These are phyloP conservation scores for Caenorhabditis becei DNA, from an alignment of 2,888 invertebrate species.

Conservation along the genomic window DNA sequence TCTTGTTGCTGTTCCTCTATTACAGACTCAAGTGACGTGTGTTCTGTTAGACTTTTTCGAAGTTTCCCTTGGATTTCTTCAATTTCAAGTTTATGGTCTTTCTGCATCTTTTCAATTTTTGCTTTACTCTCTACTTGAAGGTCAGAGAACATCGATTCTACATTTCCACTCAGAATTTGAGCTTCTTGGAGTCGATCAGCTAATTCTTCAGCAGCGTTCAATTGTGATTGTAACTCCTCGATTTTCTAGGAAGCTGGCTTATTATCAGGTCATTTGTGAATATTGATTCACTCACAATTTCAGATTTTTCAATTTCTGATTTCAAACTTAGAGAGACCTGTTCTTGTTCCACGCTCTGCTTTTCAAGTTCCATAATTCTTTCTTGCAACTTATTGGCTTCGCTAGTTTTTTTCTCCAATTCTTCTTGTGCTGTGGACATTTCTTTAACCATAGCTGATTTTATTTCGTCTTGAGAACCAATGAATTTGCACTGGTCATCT, in stretches of 20 bases:
- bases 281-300: constrained; percentile 17
- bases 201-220: constrained; percentile 41
- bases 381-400: constrained; percentile 37
- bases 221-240: constrained; percentile 24
- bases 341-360: constrained; percentile 22
- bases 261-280: background rate
- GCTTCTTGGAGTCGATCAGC: constrained; percentile 42
- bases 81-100: constrained; percentile 36
- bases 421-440: constrained; percentile 49
- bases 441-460: constrained; percentile 56
- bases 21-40: constrained; percentile 47
- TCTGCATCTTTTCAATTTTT: constrained; percentile 27
- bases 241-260: constrained; percentile 8
- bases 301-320: constrained; percentile 29
- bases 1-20: constrained; percentile 63
- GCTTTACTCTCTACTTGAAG: constrained; percentile 40
- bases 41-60: constrained; percentile 55
- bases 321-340: constrained; percentile 20
- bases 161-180: constrained; percentile 45
- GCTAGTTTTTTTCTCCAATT: constrained; percentile 20
- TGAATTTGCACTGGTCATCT: constrained; percentile 62
- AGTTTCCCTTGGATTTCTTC: constrained; percentile 45
- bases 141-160: constrained; percentile 35
- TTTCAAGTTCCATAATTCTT: constrained; percentile 23
- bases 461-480: constrained; percentile 60